Percentiles rank a stretch among this genome's conserved stretches.
phyloP scores from a whole-genome alignment of 2,888 invertebrate species.

The Eupithecia dodoneata region DNA sequence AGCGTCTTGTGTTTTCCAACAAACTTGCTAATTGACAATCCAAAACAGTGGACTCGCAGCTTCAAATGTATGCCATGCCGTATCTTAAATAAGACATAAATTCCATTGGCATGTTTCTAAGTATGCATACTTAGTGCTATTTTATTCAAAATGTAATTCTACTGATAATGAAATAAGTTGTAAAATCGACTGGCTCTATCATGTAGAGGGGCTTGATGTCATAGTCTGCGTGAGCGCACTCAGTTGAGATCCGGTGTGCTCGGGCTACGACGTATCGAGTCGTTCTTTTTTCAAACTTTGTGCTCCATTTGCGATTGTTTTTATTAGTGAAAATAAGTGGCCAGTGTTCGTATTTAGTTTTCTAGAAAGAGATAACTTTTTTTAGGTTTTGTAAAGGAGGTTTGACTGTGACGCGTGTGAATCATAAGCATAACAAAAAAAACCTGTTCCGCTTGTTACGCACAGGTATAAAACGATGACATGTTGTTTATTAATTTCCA shows the following conservation, averaged over 20 bases:
- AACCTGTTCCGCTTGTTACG: background rate
- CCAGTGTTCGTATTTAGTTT: slow-evolving; percentile 17
- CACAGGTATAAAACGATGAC: background rate
- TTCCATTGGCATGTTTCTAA: background rate
- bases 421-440: background rate
- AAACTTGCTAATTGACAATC: slow-evolving; percentile 65
- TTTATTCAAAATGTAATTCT: slow-evolving; percentile 45
- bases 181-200: slow-evolving; percentile 41
- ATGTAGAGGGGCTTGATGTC: slow-evolving; percentile 63
- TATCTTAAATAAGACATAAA: background rate
- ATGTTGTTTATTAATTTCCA: background rate
- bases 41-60: slow-evolving; percentile 41
- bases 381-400: background rate
- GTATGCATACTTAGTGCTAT: background rate
- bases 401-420: slow-evolving; percentile 1
- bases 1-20: slow-evolving; percentile 68
- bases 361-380: slow-evolving; percentile 17
- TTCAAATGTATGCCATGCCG: background rate
- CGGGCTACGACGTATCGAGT: slow-evolving; percentile 43
- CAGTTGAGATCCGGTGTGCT: slow-evolving; percentile 70
- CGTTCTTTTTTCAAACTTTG: slow-evolving; percentile 40
- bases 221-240: slow-evolving; percentile 71
- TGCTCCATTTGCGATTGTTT: slow-evolving; percentile 30
- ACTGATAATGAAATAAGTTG: slow-evolving; percentile 44
- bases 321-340: slow-evolving; percentile 40